Evolutionary conservation across 1,140 invertebrate species (phyloP), one percentile per base, ranked within the genome.

Genomic region (Leucophenga varia): DNA sequence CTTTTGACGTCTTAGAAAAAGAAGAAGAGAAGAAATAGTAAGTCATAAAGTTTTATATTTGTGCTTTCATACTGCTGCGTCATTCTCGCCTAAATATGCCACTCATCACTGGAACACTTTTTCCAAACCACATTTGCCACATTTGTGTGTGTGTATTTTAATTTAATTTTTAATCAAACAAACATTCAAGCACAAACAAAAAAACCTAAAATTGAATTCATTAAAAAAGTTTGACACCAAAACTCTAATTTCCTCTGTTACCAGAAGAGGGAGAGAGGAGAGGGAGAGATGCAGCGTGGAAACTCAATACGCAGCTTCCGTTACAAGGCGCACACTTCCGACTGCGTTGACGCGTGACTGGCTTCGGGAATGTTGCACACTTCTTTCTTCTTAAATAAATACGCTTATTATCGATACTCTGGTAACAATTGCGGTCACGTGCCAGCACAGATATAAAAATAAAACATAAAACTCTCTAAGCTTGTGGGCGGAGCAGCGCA

Each of bases 351-450:
- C 31, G 28, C 25, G 34, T 4, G 9, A 32, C 13, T 2, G 17
- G n/a, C 14, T 12, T 38, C 12, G 17, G 3, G 13, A 40, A 36
- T 43, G 31, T 37, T n/a, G 32, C 21, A 19, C 9, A 41, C 5
- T 18, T 17, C 36, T 30, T 36, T 39, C 39, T 37, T 43, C 31
- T 18, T 35, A 22, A 42, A 59, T 63, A 64, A 64, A 64, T 57
- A 63, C 57, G 69, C 64, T 72, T 69, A 72, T 72, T 72, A 72
- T 72, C 69, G 64, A 69, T 67, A 72, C 69, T 72, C 59, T 61
- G 64, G 67, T 54, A 57, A 72, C 59, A 72, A 72, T 72, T 72
- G 69, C 55, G 69, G 69, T 72, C 69, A 72, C 69, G 69, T 72
- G 69, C 20, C 46, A 54, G 28, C 30, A 46, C 49, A 57, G 52